These are phyloP conservation scores for Porites lobata DNA, from an alignment of 92 coral and sea anemone species.

Conservation along the genomic window DNA sequence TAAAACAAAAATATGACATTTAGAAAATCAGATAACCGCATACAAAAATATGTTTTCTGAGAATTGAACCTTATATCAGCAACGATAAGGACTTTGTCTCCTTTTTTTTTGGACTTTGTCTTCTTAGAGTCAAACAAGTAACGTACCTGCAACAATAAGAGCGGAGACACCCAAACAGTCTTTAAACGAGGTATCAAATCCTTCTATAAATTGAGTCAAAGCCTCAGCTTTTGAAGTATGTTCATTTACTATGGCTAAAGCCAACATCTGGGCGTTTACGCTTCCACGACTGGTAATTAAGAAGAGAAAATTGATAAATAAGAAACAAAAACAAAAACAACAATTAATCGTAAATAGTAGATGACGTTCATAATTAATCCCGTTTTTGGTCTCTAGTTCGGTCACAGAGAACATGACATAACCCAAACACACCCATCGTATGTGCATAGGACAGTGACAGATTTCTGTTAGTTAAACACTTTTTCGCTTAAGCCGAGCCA, in stretches of 20 bases:
- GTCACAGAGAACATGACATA: too few species aligned
- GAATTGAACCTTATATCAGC: too few species aligned
- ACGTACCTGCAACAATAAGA: background rate
- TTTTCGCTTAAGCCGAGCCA: too few species aligned
- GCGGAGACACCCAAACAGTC: background rate
- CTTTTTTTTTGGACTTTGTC: too few species aligned
- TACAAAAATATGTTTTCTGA: too few species aligned
- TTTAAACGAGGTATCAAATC: background rate
- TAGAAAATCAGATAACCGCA: too few species aligned
- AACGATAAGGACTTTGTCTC: too few species aligned
- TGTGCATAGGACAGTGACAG: too few species aligned
- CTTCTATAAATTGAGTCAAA: background rate
- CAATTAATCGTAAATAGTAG: background rate
- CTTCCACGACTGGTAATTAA: conserved; percentile 1
- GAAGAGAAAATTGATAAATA: background rate
- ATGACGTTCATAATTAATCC: too few species aligned
- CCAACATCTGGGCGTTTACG: background rate
- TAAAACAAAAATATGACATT: background rate
- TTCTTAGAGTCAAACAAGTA: background rate
- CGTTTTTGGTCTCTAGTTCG: too few species aligned
- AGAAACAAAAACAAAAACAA: background rate
- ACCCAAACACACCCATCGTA: too few species aligned
- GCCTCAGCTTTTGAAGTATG: background rate
- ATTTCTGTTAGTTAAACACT: too few species aligned
- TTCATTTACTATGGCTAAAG: background rate